Evolutionary conservation across 2,113 vertebrate genomes (phyloP).

Genomic region (Mesocricetus auratus): DNA sequence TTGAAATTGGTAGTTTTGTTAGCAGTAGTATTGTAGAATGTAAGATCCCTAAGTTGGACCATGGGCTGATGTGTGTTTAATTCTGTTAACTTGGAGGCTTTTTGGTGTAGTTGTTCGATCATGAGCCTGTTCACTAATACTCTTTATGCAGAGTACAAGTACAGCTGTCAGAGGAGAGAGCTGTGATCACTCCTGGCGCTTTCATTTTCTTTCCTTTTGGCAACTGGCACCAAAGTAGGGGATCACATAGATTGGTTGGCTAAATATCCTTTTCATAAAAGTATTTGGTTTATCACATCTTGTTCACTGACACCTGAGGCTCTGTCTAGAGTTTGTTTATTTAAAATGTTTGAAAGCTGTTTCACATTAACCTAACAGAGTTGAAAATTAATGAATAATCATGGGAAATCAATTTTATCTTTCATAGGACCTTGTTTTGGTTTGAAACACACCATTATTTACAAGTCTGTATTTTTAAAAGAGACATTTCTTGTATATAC

Average conservation of each 20-base stretch:
- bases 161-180: constrained; percentile 55
- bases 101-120: constrained; percentile 70
- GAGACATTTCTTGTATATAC: constrained; percentile 70
- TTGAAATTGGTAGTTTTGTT: constrained; percentile 79
- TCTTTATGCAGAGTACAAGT: constrained; percentile 56
- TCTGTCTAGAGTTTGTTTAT: constrained; percentile 56
- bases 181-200: constrained; percentile 48
- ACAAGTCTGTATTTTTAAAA: constrained; percentile 85
- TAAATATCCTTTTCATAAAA: constrained; percentile 71
- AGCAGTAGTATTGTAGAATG: constrained; percentile 58
- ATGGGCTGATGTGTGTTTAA: constrained; percentile 63
- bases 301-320: constrained; percentile 51
- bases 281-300: constrained; percentile 55
- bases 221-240: constrained; percentile 58
- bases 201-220: constrained; percentile 62
- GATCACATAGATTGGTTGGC: constrained; percentile 60
- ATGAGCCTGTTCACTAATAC: constrained; percentile 66
- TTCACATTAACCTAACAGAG: constrained; percentile 65
- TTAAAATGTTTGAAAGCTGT: constrained; percentile 60
- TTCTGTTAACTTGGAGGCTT: constrained; percentile 67
- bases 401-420: constrained; percentile 79
- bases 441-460: constrained; percentile 85
- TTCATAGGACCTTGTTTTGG: constrained; percentile 76
- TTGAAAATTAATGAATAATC: constrained; percentile 78
- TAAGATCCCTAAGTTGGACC: constrained; percentile 54